A percentile compares a stretch with the other conserved stretches of the same genome.
Conservation (phyloP, 2,797 vertebrate genomes). For the Paratrypauchen microcephalus region DNA sequence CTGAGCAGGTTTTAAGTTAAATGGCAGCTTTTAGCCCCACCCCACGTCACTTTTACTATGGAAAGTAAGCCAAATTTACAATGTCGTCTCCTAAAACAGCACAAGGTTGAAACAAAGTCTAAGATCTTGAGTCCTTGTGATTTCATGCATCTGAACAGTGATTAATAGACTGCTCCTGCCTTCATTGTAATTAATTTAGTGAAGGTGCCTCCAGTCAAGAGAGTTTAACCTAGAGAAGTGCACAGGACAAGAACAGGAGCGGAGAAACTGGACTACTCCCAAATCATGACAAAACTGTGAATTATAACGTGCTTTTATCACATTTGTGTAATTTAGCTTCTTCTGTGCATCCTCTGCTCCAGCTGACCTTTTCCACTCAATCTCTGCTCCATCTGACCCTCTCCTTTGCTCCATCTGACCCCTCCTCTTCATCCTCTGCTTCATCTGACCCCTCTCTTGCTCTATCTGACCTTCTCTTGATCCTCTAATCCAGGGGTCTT, state of each 20-base stretch:
- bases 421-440: too few species aligned
- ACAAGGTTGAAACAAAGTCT: constrained; percentile 6
- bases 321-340: background rate
- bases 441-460: too few species aligned
- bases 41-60: background rate
- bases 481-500: too few species aligned
- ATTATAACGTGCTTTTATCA: background rate
- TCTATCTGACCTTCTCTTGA: too few species aligned
- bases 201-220: constrained; percentile 25
- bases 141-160: constrained; percentile 8
- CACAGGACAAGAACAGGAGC: background rate
- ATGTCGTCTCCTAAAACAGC: background rate
- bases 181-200: constrained; percentile 33
- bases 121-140: background rate
- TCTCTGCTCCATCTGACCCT: too few species aligned
- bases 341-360: background rate
- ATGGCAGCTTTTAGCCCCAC: constrained; percentile 1
- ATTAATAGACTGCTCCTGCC: constrained; percentile 15
- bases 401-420: too few species aligned
- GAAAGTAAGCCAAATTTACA: background rate
- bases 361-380: too few species aligned
- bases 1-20: background rate
- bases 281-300: background rate
- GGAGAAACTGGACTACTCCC: background rate
- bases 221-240: constrained; percentile 22